phyloP scores from a whole-genome alignment of 2,113 vertebrate species.

The Ictidomys tridecemlineatus region DNA sequence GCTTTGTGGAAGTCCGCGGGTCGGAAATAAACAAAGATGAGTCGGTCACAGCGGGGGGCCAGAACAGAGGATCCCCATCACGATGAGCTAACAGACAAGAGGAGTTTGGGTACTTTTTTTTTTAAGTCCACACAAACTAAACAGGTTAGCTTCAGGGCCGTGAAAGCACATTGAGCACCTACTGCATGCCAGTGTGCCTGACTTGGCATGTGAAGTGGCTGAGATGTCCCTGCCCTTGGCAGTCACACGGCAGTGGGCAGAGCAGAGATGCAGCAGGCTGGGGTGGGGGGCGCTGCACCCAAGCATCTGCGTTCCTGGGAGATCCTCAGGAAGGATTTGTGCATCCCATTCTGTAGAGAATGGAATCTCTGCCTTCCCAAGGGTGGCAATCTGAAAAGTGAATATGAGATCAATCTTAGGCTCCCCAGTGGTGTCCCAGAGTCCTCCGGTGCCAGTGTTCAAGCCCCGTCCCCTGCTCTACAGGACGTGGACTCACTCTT shows the following conservation, averaged over 20 bases:
- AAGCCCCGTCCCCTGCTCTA: accelerated
- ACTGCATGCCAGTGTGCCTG: not conserved
- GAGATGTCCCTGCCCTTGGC: not conserved
- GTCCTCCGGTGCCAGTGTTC: accelerated
- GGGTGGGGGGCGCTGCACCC: not conserved
- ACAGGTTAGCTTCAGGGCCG: not conserved
- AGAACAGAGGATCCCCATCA: constrained; percentile 62
- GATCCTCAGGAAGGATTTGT: too few relatives aligned
- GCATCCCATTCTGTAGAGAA: accelerated
- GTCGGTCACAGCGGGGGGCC: not conserved
- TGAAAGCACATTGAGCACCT: not conserved
- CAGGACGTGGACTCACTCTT: accelerated
- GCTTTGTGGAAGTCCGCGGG: constrained; percentile 67
- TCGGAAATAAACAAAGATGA: constrained; percentile 72
- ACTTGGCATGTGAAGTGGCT: accelerated
- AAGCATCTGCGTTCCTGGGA: not conserved
- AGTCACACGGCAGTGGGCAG: accelerated
- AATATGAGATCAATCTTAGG: accelerated
- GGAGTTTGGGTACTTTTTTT: not conserved
- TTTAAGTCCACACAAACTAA: constrained; percentile 36
- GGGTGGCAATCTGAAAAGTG: too few relatives aligned
- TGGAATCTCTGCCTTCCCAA: not conserved
- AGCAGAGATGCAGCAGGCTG: accelerated
- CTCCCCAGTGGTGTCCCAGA: accelerated
- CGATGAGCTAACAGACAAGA: not conserved